Conservation (phyloP, 2,888 invertebrate genomes). For the Orthosia incerta region DNA sequence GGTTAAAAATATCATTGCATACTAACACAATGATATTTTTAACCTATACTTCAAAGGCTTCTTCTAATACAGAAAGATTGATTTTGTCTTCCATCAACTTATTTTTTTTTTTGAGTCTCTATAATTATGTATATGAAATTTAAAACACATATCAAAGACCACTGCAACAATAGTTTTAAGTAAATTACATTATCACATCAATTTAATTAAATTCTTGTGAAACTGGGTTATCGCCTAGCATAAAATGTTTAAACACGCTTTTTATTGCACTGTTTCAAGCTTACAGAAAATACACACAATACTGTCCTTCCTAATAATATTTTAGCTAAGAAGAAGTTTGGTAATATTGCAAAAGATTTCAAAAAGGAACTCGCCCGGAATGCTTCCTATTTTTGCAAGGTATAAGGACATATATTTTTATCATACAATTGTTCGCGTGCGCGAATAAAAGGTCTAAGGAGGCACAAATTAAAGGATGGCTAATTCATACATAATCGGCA, state of each 20-base stretch:
- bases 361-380: not conserved
- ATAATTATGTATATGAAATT: too few species aligned
- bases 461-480: slow-evolving; percentile 7
- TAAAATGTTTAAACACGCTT: not conserved
- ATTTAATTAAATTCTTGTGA: slow-evolving; percentile 16
- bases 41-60: not conserved
- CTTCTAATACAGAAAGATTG: not conserved
- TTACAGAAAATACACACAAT: not conserved
- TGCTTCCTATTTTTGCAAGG: not conserved
- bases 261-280: not conserved
- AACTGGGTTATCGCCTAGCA: slow-evolving; percentile 44
- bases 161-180: not conserved
- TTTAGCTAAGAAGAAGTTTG: not conserved
- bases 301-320: not conserved
- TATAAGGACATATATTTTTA: not conserved
- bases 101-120: not conserved
- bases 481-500: not conserved
- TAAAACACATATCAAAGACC: slow-evolving; percentile 1
- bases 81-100: not conserved
- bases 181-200: slow-evolving; percentile 6
- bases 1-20: not conserved
- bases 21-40: too few species aligned
- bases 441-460: not conserved
- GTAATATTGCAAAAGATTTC: not conserved
- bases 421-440: not conserved